Percentiles rank a stretch among this genome's conserved stretches.
Conservation (phyloP, 2,888 invertebrate species). For the Chalcis sispes region DNA sequence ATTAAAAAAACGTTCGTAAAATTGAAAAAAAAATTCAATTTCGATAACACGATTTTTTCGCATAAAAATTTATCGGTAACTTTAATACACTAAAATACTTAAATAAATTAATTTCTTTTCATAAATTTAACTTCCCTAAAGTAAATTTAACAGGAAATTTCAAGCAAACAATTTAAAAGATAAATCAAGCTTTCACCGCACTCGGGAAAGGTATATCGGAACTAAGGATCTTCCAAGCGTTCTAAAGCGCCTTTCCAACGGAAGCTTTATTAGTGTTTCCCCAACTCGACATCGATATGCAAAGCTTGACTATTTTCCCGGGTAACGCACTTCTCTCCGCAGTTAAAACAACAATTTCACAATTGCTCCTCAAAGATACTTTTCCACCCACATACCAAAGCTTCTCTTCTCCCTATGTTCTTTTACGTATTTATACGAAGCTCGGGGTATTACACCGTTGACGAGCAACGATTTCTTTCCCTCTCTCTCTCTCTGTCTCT, state of each 20-base stretch:
- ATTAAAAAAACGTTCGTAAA: too few species aligned
- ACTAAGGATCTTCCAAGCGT: slow-evolving; percentile 40
- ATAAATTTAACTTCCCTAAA: too few species aligned
- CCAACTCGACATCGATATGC: slow-evolving; percentile 53
- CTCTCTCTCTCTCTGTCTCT: slow-evolving; percentile 53
- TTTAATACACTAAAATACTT: too few species aligned
- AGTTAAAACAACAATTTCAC: neutral
- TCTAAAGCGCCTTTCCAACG: neutral
- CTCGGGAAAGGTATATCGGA: slow-evolving; percentile 39
- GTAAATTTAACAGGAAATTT: too few species aligned
- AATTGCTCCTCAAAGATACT: neutral
- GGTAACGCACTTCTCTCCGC: neutral
- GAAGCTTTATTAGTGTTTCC: slow-evolving; percentile 49
- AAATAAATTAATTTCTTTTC: too few species aligned
- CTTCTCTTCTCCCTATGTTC: slow-evolving; percentile 11
- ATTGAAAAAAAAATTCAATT: too few species aligned
- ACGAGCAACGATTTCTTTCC: slow-evolving; percentile 57
- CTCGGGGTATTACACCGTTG: slow-evolving; percentile 48
- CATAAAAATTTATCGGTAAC: too few species aligned
- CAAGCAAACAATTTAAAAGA: too few species aligned
- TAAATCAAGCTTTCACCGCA: slow-evolving; percentile 23
- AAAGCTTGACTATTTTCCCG: slow-evolving; percentile 49
- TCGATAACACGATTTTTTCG: too few species aligned
- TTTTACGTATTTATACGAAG: slow-evolving; percentile 47
- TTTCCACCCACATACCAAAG: neutral